Percentiles rank a stretch among this genome's conserved stretches.
phyloP scores from a whole-genome alignment of 2,888 invertebrate species.

The Leptopilina myrica region DNA sequence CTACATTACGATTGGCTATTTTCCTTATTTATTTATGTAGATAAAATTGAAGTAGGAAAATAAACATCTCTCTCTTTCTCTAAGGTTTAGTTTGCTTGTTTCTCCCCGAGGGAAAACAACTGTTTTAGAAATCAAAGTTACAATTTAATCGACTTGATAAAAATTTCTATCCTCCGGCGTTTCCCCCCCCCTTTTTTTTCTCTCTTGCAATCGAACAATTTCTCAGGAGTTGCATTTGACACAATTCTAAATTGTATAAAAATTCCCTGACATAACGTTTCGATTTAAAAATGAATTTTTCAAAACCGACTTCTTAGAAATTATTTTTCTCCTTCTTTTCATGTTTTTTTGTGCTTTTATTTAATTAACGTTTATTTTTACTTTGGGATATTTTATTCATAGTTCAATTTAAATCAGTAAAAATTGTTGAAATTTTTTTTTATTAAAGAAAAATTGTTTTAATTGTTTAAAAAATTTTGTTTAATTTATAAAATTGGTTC shows the following conservation, averaged over 20 bases:
- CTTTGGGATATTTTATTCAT: too few species aligned
- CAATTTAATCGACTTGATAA: not conserved
- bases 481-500: too few species aligned
- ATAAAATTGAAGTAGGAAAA: slow-evolving; percentile 1
- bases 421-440: too few species aligned
- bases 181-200: too few species aligned
- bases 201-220: not conserved
- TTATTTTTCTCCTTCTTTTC: too few species aligned
- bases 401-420: too few species aligned
- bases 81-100: not conserved
- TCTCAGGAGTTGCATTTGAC: not conserved
- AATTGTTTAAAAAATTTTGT: too few species aligned
- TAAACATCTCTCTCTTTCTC: not conserved
- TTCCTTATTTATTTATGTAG: not conserved
- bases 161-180: slow-evolving; percentile 3
- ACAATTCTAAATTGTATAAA: not conserved
- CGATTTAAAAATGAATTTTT: not conserved
- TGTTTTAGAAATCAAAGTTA: not conserved
- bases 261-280: not conserved
- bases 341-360: too few species aligned
- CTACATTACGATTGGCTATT: not conserved
- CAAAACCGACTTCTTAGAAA: too few species aligned
- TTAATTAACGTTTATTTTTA: too few species aligned
- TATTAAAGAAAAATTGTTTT: too few species aligned
- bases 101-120: not conserved